Percentiles rank a stretch among this genome's conserved stretches.
Evolutionary conservation across 2,888 invertebrate genomes (phyloP).

Genomic region (Zygogramma bicolorata): DNA sequence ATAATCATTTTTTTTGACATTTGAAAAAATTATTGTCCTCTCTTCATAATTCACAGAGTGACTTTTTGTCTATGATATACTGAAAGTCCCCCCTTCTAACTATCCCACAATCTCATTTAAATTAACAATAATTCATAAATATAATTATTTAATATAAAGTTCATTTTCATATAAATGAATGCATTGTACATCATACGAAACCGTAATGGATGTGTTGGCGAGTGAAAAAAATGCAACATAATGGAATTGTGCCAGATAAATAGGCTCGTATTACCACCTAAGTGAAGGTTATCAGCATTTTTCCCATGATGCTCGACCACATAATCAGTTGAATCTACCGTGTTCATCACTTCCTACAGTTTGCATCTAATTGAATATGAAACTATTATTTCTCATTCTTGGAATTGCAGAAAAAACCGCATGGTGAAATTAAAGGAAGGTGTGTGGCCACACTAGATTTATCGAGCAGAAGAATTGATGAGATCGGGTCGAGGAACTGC

Average conservation of each 20-base stretch:
- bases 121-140: too few relatives aligned
- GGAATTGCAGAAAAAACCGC: neutral
- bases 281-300: conserved; percentile 28
- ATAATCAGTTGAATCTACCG: neutral
- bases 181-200: conserved; percentile 13
- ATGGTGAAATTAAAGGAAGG: neutral
- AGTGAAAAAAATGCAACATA: conserved; percentile 23
- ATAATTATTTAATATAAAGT: neutral
- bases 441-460: too few relatives aligned
- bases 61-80: too few relatives aligned
- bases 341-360: conserved; percentile 10
- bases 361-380: conserved; percentile 6
- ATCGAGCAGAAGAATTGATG: too few relatives aligned
- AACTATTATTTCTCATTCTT: too few relatives aligned
- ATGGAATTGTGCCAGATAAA: conserved; percentile 17
- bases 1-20: too few relatives aligned
- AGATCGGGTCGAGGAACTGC: too few relatives aligned
- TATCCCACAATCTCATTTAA: too few relatives aligned
- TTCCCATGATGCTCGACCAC: conserved; percentile 24
- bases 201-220: conserved; percentile 5
- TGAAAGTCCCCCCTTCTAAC: too few relatives aligned
- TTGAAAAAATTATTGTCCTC: too few relatives aligned
- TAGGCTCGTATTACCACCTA: conserved; percentile 26
- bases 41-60: too few relatives aligned
- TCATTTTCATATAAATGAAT: neutral